phyloP scores from a whole-genome alignment of 2,797 vertebrate species.

The Lithobates pipiens region DNA sequence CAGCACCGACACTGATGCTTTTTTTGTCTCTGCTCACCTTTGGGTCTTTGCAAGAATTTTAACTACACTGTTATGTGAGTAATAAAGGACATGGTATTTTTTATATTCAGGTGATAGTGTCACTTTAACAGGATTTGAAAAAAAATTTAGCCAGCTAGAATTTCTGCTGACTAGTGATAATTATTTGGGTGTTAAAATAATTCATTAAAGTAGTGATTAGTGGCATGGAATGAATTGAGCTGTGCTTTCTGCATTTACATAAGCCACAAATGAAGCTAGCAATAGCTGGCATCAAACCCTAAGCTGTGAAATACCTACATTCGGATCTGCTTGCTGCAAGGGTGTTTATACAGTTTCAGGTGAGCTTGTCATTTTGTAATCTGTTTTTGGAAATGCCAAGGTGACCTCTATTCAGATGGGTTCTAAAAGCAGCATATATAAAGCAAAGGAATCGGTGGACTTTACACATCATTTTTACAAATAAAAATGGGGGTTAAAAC shows the following conservation, averaged over 20 bases:
- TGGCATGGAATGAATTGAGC: conserved; percentile 24
- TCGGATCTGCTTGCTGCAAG: not conserved
- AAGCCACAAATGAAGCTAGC: conserved; percentile 51
- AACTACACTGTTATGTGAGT: not conserved
- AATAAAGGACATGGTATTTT: not conserved
- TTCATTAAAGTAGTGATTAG: conserved; percentile 51
- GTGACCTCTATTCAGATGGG: not conserved
- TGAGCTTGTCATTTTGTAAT: conserved; percentile 10
- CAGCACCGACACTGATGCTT: not conserved
- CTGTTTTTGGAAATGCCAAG: conserved; percentile 14
- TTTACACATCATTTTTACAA: not conserved
- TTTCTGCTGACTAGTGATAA: conserved; percentile 52
- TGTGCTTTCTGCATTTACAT: conserved; percentile 31
- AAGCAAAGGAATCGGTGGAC: not conserved
- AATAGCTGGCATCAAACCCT: conserved; percentile 43
- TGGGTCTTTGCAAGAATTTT: not conserved
- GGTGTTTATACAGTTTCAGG: not conserved
- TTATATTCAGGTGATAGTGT: not conserved
- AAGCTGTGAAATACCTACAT: conserved; percentile 17
- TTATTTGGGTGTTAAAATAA: conserved; percentile 57
- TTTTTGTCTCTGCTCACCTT: not conserved
- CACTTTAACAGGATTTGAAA: conserved; percentile 12
- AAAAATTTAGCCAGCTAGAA: not conserved
- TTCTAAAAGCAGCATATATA: not conserved
- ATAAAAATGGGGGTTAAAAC: too few species aligned